phyloP scores from a whole-genome alignment of 1,140 invertebrate genomes.

The Archivesica marissinica region DNA sequence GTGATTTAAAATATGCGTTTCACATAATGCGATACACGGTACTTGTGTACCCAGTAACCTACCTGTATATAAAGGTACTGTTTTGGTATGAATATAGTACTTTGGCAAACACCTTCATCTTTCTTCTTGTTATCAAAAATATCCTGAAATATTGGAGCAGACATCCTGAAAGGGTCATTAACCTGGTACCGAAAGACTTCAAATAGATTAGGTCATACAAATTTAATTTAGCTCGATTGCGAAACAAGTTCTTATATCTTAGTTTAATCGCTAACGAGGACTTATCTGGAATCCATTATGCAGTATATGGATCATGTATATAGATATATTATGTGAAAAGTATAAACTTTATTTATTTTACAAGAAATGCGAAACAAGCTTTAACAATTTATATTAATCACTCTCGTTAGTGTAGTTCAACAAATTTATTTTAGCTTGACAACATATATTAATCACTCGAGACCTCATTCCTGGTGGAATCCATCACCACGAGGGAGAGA shows the following conservation, averaged over 20 bases:
- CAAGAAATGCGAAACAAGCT: no score
- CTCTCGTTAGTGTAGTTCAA: no score
- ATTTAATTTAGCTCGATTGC: not conserved
- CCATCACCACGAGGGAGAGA: no score
- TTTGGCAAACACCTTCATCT: conserved; percentile 33
- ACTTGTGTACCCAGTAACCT: no score
- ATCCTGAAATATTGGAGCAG: not conserved
- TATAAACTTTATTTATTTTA: no score
- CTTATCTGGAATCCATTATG: not conserved
- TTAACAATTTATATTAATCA: no score
- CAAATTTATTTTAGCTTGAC: no score
- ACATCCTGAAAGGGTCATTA: not conserved
- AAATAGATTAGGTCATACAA: not conserved
- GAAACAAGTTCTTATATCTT: not conserved
- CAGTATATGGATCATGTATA: not conserved
- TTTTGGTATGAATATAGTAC: conserved; percentile 50
- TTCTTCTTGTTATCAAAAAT: conserved; percentile 43
- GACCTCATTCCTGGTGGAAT: no score
- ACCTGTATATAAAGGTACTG: conserved; percentile 96
- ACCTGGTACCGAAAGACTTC: not conserved
- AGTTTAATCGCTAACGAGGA: not conserved
- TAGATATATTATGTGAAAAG: not conserved
- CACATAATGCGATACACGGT: no score
- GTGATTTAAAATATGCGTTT: no score
- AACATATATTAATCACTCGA: no score